phyloP scores from a whole-genome alignment of 2,113 vertebrate genomes.

The Nibea albiflora region DNA sequence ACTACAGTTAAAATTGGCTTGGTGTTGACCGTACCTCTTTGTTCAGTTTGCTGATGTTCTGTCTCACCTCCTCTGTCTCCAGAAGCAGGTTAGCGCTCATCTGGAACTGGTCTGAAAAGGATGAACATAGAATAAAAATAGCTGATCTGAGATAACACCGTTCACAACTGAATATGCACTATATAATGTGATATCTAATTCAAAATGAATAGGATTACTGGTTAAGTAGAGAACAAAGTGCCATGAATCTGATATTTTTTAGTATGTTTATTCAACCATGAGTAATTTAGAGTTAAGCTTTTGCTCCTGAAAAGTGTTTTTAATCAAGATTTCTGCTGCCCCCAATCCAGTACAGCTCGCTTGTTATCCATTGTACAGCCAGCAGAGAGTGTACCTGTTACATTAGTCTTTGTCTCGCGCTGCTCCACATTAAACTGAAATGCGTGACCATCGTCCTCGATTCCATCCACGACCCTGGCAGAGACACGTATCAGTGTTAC shows the following conservation, averaged over 20 bases:
- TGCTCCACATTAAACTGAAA: slow-evolving; percentile 88
- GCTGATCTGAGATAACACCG: neutral
- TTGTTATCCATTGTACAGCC: neutral
- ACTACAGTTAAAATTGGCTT: neutral
- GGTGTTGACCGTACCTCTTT: slow-evolving; percentile 84
- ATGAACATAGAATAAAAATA: slow-evolving; percentile 1
- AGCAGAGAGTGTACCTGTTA: slow-evolving; percentile 68
- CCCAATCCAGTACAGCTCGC: neutral
- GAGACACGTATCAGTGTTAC: slow-evolving; percentile 40
- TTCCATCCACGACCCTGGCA: slow-evolving; percentile 93
- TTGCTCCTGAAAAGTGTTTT: neutral
- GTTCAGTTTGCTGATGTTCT: slow-evolving; percentile 89
- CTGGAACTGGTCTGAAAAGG: slow-evolving; percentile 72
- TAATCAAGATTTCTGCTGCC: neutral
- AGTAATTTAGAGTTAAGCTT: neutral
- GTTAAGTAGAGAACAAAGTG: neutral
- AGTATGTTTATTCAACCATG: neutral
- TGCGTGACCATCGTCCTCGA: slow-evolving; percentile 87
- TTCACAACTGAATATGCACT: neutral
- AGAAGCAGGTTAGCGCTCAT: slow-evolving; percentile 77
- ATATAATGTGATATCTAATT: neutral
- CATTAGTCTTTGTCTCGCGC: slow-evolving; percentile 48
- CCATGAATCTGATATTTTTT: neutral
- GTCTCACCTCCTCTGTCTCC: slow-evolving; percentile 90
- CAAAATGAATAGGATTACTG: neutral